Percentiles rank a stretch among this genome's conserved stretches.
phyloP scores from a whole-genome alignment of 1,140 invertebrate genomes.

The Zaprionus tsacasi region DNA sequence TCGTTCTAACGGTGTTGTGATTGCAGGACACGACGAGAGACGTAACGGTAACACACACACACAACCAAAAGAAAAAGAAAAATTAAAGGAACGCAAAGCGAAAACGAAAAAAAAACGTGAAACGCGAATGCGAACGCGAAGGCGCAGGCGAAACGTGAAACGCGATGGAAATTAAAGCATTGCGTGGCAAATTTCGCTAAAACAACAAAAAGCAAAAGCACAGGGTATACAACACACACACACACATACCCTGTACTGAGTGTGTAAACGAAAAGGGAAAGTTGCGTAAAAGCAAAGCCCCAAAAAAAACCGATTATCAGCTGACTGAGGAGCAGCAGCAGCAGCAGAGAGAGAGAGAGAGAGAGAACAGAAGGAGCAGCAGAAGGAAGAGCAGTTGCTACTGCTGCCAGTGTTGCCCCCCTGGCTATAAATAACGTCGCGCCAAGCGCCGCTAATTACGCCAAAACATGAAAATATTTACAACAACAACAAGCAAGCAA shows the following conservation, averaged over 20 bases:
- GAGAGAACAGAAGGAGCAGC: not conserved
- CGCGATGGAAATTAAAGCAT: slow-evolving; percentile 81
- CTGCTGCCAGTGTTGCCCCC: not conserved
- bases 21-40: slow-evolving; percentile 47
- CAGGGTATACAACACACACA: slow-evolving; percentile 21
- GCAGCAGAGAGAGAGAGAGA: not conserved
- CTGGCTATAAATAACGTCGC: slow-evolving; percentile 72
- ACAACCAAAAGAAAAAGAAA: slow-evolving; percentile 31
- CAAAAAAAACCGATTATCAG: slow-evolving; percentile 72
- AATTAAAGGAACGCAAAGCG: slow-evolving; percentile 4
- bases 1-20: slow-evolving; percentile 46
- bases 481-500: slow-evolving; percentile 54
- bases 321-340: slow-evolving; percentile 16
- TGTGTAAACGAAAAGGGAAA: slow-evolving; percentile 25
- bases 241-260: not conserved
- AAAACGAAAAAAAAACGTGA: slow-evolving; percentile 25
- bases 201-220: slow-evolving; percentile 39
- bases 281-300: slow-evolving; percentile 45
- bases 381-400: not conserved
- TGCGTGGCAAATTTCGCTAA: slow-evolving; percentile 77
- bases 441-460: slow-evolving; percentile 72
- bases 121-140: slow-evolving; percentile 38
- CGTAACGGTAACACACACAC: slow-evolving; percentile 29
- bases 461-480: slow-evolving; percentile 79
- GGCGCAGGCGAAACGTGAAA: slow-evolving; percentile 42